Percentiles rank a stretch among this genome's conserved stretches.
These are phyloP conservation scores for Schizaphis graminum DNA, from an alignment of 2,888 invertebrate genomes.

Conservation along the genomic window DNA sequence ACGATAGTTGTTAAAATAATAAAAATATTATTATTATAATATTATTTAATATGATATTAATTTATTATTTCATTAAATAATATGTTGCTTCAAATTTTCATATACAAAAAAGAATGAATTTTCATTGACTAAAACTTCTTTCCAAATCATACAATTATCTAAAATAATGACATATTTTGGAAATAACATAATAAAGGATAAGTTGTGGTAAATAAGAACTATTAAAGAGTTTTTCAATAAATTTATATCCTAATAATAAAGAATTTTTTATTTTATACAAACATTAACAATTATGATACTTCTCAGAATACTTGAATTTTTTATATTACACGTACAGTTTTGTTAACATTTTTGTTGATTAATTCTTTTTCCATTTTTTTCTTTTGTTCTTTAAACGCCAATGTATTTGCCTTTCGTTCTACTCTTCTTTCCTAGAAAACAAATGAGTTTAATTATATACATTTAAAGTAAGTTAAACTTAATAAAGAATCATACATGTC, in stretches of 20 bases:
- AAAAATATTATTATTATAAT: too few species aligned
- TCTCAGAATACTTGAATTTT: not conserved
- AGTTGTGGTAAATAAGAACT: not conserved
- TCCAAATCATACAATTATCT: too few species aligned
- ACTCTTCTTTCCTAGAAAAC: constrained; percentile 77
- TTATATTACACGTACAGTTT: constrained; percentile 58
- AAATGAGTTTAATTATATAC: constrained; percentile 39
- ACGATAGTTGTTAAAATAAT: too few species aligned
- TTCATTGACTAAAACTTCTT: too few species aligned
- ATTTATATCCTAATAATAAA: not conserved
- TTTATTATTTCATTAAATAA: too few species aligned
- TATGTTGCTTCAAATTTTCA: too few species aligned
- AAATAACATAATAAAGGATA: too few species aligned
- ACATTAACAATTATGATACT: not conserved
- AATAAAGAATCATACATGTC: constrained; percentile 69
- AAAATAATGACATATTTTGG: too few species aligned
- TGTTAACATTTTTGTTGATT: constrained; percentile 77
- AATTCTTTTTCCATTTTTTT: constrained; percentile 84
- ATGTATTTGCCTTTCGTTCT: constrained; percentile 85
- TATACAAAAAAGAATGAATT: too few species aligned
- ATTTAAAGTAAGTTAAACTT: not conserved
- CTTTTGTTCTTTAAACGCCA: constrained; percentile 89
- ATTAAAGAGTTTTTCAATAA: not conserved
- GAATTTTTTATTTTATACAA: constrained; percentile 17
- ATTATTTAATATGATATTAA: too few species aligned